Evolutionary conservation across 1,140 invertebrate genomes (phyloP), one percentile per base, ranked within the genome.

Genomic region (Periplaneta americana): DNA sequence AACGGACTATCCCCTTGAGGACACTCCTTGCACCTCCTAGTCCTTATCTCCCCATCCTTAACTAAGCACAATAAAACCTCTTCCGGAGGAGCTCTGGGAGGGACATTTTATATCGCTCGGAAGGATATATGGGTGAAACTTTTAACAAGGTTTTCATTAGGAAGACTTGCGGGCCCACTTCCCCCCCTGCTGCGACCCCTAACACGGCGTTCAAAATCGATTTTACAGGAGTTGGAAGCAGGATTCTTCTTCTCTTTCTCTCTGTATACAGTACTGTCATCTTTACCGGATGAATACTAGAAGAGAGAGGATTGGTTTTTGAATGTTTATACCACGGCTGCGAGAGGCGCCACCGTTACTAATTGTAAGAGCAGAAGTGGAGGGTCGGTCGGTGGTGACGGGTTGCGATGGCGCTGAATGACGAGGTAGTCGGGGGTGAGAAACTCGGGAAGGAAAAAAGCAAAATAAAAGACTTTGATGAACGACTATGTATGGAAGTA

Each of bases 121-220:
- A 77, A 33, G 15, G 15, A 77, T 77, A 77, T 77, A 77, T 77
- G 75, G 75, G 75, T 28, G 32, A 77, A 77, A 77, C 32, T 77
- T 77, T 77, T 77, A 77, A 77, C 75, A 33, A 33, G 75, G 31
- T 77, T 77, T 77, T 77, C 75, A 77, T 77, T 77, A 77, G 8
- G 31, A 77, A 34, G 33, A 9, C 75, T 22, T 34, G 8, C 22
- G 17, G 28, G n/a, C 33, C 10, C 11, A 34, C 35, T n/a, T 10
- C 31, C 22, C 75, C 35, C 32, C 39, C 75, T 22, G 35, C 75
- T 33, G 75, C 13, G 75, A 77, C 31, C 75, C 75, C 35, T n/a
- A 5, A 34, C 33, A 36, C 75, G 31, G 33, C 18, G 33, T 77
- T 77, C 75, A 34, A 36, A 77, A 77, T 77, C 75, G 75, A 77